Evolutionary conservation across 1,140 invertebrate species (phyloP).

Genomic region (Scaptomyza hsui): DNA sequence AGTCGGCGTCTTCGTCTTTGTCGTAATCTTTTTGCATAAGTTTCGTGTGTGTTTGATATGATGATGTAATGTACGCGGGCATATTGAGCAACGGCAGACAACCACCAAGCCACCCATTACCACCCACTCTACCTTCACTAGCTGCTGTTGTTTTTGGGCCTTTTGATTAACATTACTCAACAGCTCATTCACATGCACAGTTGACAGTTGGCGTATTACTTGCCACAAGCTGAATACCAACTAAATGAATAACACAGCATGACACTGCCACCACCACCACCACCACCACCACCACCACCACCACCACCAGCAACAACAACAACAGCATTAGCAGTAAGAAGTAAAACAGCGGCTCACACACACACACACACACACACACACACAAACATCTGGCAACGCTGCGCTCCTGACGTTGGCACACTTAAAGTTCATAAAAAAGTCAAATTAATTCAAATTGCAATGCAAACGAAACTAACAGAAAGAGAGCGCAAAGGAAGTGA

Average conservation of each 20-base stretch:
- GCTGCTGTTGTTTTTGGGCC: background rate
- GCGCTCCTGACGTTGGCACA: slow-evolving; percentile 69
- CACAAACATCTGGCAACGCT: slow-evolving; percentile 54
- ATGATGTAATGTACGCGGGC: background rate
- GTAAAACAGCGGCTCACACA: background rate
- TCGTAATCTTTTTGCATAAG: slow-evolving; percentile 3
- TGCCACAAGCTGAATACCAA: slow-evolving; percentile 58
- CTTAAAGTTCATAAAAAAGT: slow-evolving; percentile 79
- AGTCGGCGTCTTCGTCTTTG: slow-evolving; percentile 1
- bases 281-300: too few relatives aligned
- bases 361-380: slow-evolving; percentile 11
- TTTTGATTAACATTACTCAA: slow-evolving; percentile 28
- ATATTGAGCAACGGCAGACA: background rate
- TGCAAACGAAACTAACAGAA: slow-evolving; percentile 55
- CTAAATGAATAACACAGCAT: slow-evolving; percentile 48
- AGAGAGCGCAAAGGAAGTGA: background rate
- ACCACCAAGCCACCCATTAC: too few relatives aligned
- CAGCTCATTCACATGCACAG: slow-evolving; percentile 23
- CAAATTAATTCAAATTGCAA: slow-evolving; percentile 80
- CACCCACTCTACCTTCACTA: background rate
- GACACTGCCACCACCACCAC: slow-evolving; percentile 27
- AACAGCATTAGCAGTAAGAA: too few relatives aligned
- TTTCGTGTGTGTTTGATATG: background rate
- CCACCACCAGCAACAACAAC: too few relatives aligned
- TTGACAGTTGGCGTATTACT: slow-evolving; percentile 41